Evolutionary conservation across 2,797 vertebrate genomes (phyloP).

Genomic region (Crocodylus rhombifer): DNA sequence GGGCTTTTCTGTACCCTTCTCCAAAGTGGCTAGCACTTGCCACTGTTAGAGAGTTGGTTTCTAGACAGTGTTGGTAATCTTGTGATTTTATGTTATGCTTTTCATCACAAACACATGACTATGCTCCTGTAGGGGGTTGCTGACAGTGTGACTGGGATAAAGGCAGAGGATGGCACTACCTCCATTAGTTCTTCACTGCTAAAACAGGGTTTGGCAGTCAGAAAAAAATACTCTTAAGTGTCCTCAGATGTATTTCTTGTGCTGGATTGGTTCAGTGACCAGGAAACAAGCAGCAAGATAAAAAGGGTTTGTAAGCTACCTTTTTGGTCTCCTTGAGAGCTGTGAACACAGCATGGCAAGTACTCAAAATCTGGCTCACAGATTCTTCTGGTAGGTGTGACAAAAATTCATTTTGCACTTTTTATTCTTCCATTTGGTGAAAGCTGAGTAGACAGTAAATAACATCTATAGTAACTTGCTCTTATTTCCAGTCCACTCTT

Average conservation of each 20-base stretch:
- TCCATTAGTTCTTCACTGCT: too few species aligned
- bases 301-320: not conserved
- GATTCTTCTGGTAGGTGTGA: not conserved
- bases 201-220: too few species aligned
- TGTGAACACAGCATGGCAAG: not conserved
- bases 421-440: not conserved
- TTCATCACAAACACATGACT: not conserved
- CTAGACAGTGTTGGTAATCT: not conserved
- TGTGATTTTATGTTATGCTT: not conserved
- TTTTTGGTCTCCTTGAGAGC: not conserved
- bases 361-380: not conserved
- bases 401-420: not conserved
- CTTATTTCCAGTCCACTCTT: not conserved
- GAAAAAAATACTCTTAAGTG: too few species aligned
- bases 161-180: too few species aligned
- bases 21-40: not conserved
- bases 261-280: not conserved
- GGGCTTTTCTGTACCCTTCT: not conserved
- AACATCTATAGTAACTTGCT: not conserved
- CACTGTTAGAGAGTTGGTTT: not conserved
- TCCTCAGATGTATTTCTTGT: not conserved
- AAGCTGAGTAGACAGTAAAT: not conserved
- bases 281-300: not conserved
- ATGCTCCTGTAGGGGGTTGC: not conserved
- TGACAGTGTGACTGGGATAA: not conserved